Evolutionary conservation across 2,888 invertebrate species (phyloP), one percentile per base, ranked within the genome.

Genomic region (Acleris laterana): DNA sequence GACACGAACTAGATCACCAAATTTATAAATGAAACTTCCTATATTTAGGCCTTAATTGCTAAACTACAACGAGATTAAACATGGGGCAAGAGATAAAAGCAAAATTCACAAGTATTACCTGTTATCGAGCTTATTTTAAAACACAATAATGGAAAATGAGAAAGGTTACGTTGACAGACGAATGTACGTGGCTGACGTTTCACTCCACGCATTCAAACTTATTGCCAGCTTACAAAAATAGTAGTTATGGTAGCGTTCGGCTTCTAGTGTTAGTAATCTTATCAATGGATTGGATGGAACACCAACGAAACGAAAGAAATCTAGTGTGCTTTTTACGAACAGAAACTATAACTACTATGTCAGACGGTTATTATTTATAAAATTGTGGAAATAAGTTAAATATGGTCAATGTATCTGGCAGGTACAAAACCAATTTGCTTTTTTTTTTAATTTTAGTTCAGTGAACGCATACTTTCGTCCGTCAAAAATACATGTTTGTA

Each of bases 151-250:
- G 53, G 42, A n/a, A 70, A 70, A 71, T 74, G 71, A 78, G 72
- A 74, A 77, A 79, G 74, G 74, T 74, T 77, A 73, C 70, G 73
- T 74, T 88, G 88, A 88, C 87, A 87, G 81, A 68, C 77, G 71
- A 68, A 79, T 71, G 81, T 84, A 93, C 92, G 93, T 93, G 93
- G 93, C 93, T 93, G 93, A 93, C 92, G 85, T 91, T 90, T 90
- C 89, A 88, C 84, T 91, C 91, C 92, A 93, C 93, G 93, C 93
- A 88, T 85, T 81, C 87, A 84, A 77, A 79, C 81, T 76, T 64
- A 69, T 84, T 86, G 84, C 86, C 82, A 83, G 69, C 2, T 60
- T 38, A 66, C 68, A 77, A 64, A 69, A 68, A 49, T 55, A 62
- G 50, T 46, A 63, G 64, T 69, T 69, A 69, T 49, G 42, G 68